Conservation (phyloP, 64 coral and sea anemone genomes). For the Montipora efflorescens region DNA sequence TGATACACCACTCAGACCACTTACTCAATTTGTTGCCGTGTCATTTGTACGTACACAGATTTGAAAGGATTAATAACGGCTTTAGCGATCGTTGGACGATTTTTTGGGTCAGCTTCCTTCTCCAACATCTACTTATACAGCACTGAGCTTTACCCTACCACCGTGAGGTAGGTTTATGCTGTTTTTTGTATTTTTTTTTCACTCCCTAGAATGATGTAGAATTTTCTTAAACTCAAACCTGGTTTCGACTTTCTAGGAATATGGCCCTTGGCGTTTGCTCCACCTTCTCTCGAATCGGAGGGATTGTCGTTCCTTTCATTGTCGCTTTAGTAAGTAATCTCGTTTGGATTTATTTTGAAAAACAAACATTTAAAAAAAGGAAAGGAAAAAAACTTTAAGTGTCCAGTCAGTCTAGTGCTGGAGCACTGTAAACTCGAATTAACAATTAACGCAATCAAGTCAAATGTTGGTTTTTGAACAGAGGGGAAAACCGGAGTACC, state of each 20-base stretch:
- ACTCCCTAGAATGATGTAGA: too few species aligned
- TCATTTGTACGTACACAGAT: not conserved
- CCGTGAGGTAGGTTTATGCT: constrained; percentile 32
- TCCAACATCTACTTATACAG: constrained; percentile 74
- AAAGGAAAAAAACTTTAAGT: too few species aligned
- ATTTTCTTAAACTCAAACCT: too few species aligned
- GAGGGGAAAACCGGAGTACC: too few species aligned
- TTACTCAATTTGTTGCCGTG: not conserved
- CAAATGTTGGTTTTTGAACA: too few species aligned
- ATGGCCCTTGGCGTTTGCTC: constrained; percentile 60
- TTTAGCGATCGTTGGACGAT: constrained; percentile 64
- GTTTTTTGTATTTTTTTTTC: not conserved
- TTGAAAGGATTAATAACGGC: constrained; percentile 39
- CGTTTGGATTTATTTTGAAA: not conserved
- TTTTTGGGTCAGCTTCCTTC: constrained; percentile 71
- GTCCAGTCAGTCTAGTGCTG: too few species aligned
- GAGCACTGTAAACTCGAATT: too few species aligned
- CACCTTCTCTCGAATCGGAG: constrained; percentile 54
- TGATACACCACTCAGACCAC: too few species aligned
- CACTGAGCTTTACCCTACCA: constrained; percentile 67
- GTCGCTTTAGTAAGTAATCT: constrained; percentile 48
- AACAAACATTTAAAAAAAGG: too few species aligned
- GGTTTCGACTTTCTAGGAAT: constrained; percentile 16
- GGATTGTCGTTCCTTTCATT: constrained; percentile 53
- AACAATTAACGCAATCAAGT: too few species aligned